These are phyloP conservation scores for Ptilorrhoa leucosticta DNA, from an alignment of 2,113 vertebrate species.

Conservation along the genomic window DNA sequence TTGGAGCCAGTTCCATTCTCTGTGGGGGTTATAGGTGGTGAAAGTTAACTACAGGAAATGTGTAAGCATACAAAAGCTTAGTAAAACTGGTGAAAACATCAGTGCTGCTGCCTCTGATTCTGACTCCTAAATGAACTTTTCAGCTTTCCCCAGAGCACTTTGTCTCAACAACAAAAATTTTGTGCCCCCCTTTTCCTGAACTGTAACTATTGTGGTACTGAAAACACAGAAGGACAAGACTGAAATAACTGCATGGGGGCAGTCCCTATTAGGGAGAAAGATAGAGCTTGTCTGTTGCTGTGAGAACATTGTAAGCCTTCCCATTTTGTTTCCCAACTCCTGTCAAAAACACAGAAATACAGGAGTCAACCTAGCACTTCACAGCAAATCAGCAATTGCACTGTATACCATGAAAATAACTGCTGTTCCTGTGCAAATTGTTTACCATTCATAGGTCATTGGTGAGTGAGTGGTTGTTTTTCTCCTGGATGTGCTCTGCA, in stretches of 20 bases:
- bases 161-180: background rate
- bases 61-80: background rate
- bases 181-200: background rate
- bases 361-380: background rate
- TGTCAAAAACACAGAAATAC: background rate
- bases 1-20: background rate
- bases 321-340: background rate
- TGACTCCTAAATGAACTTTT: background rate
- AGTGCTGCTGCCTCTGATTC: background rate
- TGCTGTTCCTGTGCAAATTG: background rate
- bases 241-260: background rate
- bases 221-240: background rate
- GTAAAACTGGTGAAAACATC: background rate
- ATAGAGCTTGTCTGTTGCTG: fast-evolving
- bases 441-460: background rate
- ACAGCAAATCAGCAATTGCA: background rate
- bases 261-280: background rate
- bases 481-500: background rate
- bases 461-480: background rate
- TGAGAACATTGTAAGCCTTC: background rate
- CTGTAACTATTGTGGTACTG: background rate
- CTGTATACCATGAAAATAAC: background rate
- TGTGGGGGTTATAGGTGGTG: background rate
- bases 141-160: background rate
- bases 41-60: background rate